Conservation (phyloP, 1,140 invertebrate genomes). For the Littorina saxatilis region DNA sequence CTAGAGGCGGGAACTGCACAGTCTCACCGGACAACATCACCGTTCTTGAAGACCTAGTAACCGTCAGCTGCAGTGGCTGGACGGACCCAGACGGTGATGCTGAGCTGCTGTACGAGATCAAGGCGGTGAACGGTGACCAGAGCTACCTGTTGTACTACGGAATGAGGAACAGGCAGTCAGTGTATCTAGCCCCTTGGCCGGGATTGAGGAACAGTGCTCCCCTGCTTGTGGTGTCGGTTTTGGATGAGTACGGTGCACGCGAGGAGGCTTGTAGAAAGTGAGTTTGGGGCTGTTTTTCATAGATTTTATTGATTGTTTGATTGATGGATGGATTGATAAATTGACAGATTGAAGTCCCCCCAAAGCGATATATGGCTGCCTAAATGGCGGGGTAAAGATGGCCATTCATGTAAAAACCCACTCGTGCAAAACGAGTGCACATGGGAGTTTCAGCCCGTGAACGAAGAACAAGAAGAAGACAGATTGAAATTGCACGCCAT, state of each 20-base stretch:
- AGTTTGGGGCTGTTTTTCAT: slow-evolving; percentile 18
- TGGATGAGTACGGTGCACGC: slow-evolving; percentile 56
- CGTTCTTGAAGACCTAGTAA: slow-evolving; percentile 47
- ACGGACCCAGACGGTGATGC: slow-evolving; percentile 49
- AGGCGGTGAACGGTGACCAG: slow-evolving; percentile 37
- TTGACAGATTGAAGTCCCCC: too few species aligned
- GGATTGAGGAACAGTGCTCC: slow-evolving; percentile 38
- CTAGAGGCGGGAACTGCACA: slow-evolving; percentile 53
- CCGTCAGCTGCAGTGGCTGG: slow-evolving; percentile 53
- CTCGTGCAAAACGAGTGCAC: too few species aligned
- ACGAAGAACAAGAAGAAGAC: too few species aligned
- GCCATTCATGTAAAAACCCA: too few species aligned
- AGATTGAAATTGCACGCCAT: too few species aligned
- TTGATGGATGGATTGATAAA: too few species aligned
- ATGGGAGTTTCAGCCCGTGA: too few species aligned
- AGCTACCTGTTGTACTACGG: slow-evolving; percentile 62
- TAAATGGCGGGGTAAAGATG: too few species aligned
- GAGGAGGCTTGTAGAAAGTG: slow-evolving; percentile 39
- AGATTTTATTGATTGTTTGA: too few species aligned
- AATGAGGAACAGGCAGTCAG: slow-evolving; percentile 35
- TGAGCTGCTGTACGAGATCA: slow-evolving; percentile 56
- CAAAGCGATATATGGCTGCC: too few species aligned
- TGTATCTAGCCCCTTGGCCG: slow-evolving; percentile 57
- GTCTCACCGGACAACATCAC: slow-evolving; percentile 40
- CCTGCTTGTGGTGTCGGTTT: slow-evolving; percentile 53